Evolutionary conservation across 1,140 invertebrate species (phyloP), one percentile per base, ranked within the genome.

Genomic region (Brachionus paranguensis): DNA sequence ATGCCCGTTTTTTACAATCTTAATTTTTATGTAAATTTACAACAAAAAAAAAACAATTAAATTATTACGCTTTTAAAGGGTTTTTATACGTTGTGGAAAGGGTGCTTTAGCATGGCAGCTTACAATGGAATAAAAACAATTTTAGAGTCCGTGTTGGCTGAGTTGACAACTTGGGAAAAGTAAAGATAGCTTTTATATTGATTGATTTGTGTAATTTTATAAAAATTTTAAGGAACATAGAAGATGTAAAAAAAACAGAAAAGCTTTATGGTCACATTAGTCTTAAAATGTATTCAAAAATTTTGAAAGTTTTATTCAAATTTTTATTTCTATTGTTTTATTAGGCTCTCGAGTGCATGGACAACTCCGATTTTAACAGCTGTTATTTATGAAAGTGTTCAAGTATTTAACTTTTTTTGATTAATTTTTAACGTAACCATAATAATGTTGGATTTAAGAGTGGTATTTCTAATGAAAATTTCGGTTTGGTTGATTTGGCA

Each of bases 1-100:
- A 68, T 81, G 78, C 78, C 78, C 2, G 78, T 81, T 20, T 64
- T 81, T 68, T 81, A 81, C 53, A 81, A 81, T 68, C 24, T 81
- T 33, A 81, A 81, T 68, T 64, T 64, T 50, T 50, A 76, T 50
- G 72, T 76, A 76, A 47, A 7, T 14, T 20, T 27, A 47, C 0
- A 20, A 10, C 1, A n/a, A 50, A 47, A 41, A n/a, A 10, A 14
- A n/a, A 17, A 43, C 2, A 7, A 20, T 47, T 41, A n/a, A n/a
- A 17, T 72, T 72, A 8, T 47, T 24, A 20, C 11, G 3, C 45
- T 47, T 45, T 47, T 45, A 6, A 79, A 81, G 53, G 78, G 78
- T 24, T 60, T 64, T 64, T 81, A 64, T 27, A 68, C 50, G 1
- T 41, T 81, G 8, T 81, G 64, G 53, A 81, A 81, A 68, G 78